Evolutionary conservation across 2,797 vertebrate genomes (phyloP).

Genomic region (Rhinichthys osculus): DNA sequence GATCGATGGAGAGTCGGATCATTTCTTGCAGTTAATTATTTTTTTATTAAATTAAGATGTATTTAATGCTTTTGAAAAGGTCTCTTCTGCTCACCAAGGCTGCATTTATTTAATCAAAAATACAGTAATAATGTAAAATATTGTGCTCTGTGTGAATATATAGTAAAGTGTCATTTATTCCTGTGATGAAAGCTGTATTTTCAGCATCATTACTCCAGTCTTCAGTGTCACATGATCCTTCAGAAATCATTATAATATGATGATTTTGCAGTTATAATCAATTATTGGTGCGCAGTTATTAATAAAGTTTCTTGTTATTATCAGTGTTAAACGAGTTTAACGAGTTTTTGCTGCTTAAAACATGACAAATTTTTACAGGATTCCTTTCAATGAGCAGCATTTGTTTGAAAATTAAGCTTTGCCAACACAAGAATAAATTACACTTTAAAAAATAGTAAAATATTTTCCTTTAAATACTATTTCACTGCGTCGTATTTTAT

Average conservation of each 20-base stretch:
- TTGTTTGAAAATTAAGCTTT: too few species aligned
- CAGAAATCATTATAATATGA: not conserved
- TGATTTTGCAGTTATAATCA: too few species aligned
- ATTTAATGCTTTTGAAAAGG: not conserved
- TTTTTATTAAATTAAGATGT: not conserved
- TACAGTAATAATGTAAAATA: not conserved
- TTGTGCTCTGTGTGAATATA: not conserved
- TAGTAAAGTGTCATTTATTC: not conserved
- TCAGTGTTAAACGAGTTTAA: too few species aligned
- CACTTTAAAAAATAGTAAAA: too few species aligned
- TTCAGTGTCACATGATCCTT: not conserved
- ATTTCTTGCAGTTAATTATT: not conserved
- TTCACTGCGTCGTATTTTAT: too few species aligned
- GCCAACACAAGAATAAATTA: too few species aligned
- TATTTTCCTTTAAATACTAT: too few species aligned
- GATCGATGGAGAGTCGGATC: not conserved
- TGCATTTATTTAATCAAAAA: not conserved
- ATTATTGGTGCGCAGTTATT: too few species aligned
- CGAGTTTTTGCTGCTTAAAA: too few species aligned
- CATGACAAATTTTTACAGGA: too few species aligned
- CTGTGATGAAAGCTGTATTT: not conserved
- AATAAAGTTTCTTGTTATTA: too few species aligned
- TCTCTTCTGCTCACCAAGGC: not conserved
- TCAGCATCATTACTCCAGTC: not conserved
- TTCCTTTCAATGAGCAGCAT: too few species aligned